phyloP scores from a whole-genome alignment of 2,113 vertebrate species.

The Sebastes fasciatus region DNA sequence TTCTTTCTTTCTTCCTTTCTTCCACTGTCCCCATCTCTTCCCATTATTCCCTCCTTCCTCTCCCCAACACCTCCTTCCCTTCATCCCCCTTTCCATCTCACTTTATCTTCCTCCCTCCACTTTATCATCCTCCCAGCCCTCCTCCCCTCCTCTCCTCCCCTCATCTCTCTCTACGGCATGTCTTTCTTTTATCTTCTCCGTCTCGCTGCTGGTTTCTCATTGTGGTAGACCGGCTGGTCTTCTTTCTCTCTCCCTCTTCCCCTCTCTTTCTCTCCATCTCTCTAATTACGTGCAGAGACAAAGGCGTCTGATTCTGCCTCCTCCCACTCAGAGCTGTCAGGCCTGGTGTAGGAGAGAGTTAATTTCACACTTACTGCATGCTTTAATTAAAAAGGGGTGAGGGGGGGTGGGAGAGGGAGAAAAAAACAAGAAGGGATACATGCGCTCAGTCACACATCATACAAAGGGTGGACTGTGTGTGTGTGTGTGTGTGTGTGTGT shows the following conservation, averaged over 20 bases:
- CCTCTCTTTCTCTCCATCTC: constrained; percentile 73
- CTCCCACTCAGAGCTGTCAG: constrained; percentile 86
- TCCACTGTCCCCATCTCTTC: neutral
- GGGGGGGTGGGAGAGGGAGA: constrained; percentile 37
- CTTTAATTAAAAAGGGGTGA: constrained; percentile 85
- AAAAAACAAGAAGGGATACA: constrained; percentile 72
- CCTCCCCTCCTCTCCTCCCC: constrained; percentile 8
- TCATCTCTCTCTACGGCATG: constrained; percentile 27
- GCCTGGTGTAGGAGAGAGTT: constrained; percentile 86
- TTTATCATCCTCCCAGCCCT: constrained; percentile 29
- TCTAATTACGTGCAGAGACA: constrained; percentile 86
- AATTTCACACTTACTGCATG: constrained; percentile 89
- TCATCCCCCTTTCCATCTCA: constrained; percentile 49
- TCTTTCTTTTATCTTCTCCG: constrained; percentile 60
- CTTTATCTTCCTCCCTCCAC: constrained; percentile 48
- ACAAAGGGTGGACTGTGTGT: constrained; percentile 57
- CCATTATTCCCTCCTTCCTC: neutral
- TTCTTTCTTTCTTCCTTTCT: neutral
- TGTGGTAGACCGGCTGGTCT: constrained; percentile 53
- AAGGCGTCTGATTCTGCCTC: constrained; percentile 83
- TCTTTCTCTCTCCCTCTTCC: constrained; percentile 46
- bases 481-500: constrained; percentile 13
- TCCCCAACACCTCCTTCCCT: constrained; percentile 38
- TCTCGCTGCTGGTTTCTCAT: constrained; percentile 59
- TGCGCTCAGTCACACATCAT: constrained; percentile 61